Base-by-base conservation (phyloP, 2,888 invertebrate genomes). In the Pyrocoelia pectoralis region DNA sequence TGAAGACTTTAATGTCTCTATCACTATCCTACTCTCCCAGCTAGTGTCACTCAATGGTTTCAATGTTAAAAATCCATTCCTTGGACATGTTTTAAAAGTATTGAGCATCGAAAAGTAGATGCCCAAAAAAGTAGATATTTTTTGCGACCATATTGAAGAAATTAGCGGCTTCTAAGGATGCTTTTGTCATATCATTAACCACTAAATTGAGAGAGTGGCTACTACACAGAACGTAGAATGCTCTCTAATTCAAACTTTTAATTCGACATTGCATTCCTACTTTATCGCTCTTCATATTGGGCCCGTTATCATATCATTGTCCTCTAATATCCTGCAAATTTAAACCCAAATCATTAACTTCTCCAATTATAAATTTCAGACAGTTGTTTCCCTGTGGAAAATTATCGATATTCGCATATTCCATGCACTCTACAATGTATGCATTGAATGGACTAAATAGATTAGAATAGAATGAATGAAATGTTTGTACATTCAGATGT, bases 291-390 rank as follows among this genome's bases (percentile, higher is more conserved):
- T 51, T 48, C 69, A 69, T 70, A 59, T 69, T 68, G 9, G 66
- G 52, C 14, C 66, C 70, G 68, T 72, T 72, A 63, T 73, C 69
- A 50, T 68, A 70, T 10, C 55, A 58, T 17, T 65, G 60, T 14
- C 60, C 63, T 63, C 60, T 57, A 14, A 53, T 58, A 57, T 53
- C 56, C 55, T 65, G 55, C 43, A 67, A 66, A 61, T 65, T 56
- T 57, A 68, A 54, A 46, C 33, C 56, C 55, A 68, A 60, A 28
- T 49, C 50, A 55, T 61, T 46, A 58, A 60, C 33, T 67, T 65
- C 50, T 67, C 33, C 52, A 65, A 62, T 58, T 67, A 78, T 79
- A n/a, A 56, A 65, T 59, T 14, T 59, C 56, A 59, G 56, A 58
- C 24, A 65, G 54, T 65, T 62, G 53, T 58, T 55, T 46, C n/a